Base-by-base conservation (phyloP, 2,113 vertebrate species). In the Loxodonta africana region DNA sequence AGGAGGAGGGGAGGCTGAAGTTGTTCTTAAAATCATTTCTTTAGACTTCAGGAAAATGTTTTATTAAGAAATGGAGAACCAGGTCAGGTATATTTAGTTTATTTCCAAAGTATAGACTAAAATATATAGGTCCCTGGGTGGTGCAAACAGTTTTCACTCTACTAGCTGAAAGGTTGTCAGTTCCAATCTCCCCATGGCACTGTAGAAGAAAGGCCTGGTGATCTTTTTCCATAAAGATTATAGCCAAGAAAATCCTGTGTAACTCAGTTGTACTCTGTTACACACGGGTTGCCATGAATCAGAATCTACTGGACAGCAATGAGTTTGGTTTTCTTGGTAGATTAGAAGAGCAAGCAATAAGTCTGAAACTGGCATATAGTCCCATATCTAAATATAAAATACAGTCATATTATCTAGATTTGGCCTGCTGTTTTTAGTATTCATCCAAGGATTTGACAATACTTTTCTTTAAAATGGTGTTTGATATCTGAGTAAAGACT, bases 401-500 rank as follows among this genome's bases (percentile, higher is more conserved):
- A 33, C 51, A 93, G 14, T 62, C 18, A 62, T 62, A n/a, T 0
- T 62, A 17, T 28, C 21, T 88, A 62, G 14, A 78, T 85, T 60
- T 82, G 20, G 4, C 51, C n/a, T 62, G 25, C 28, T 85, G 2
- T 30, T 73, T 30, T 93, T 53, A 28, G 15, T 12, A 88, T 95
- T 83, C 51, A 23, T 67, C 21, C 69, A 41, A 2, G 76, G 7
- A 14, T 73, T 73, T 71, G 4, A 20, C 3, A 85, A 89, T 30
- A 62, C 23, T 95, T 41, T 94, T 44, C 65, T 60, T 88, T 88
- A 91, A 91, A 94, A 53, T 51, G 48, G 5, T 69, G 5, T 62
- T 83, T 80, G 37, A 0, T 33, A 28, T 63, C 25, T 65, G 48
- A 84, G 25, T 71, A 71, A 93, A 91, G 17, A 71, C 74, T 25